Base-by-base conservation (phyloP, 2,888 invertebrate genomes). In the Hipparchia semele region DNA sequence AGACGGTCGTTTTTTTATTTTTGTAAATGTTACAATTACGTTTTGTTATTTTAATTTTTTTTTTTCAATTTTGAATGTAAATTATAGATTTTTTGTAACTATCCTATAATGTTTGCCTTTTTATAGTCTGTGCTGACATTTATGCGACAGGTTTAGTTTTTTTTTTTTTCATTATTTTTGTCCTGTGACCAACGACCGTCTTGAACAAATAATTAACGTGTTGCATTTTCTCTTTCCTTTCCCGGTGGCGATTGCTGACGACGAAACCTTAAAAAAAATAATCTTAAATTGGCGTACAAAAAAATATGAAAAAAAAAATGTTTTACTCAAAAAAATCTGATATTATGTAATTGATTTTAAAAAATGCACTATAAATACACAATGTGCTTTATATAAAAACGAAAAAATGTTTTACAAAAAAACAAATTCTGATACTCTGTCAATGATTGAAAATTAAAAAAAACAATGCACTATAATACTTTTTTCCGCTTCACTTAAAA, bases 191-290 rank as follows among this genome's bases (percentile, higher is more conserved):
- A 62, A 87, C 88, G 91, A 90, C 91, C 91, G 90, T 88, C 86
- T 79, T 77, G 12, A 6, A 62, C 58, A 33, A 2, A 12, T 78
- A 23, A 81, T 81, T 94, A 91, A 94, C 80, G 93, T 94, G 94
- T 94, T 94, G 94, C 94, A 94, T 94, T 93, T 94, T 94, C 92
- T 94, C 88, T 90, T 84, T 91, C 86, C 87, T 85, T 91, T 92
- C 92, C 89, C 92, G 92, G 92, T 92, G 84, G 70, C 71, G 80
- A 80, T 80, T 79, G 79, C 75, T 67, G 75, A 68, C 77, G 68
- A 58, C 68, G 66, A 45, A 67, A 64, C 12, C 6, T 51, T 62
- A 62, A 62, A 62, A 62, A 64, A 61, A 54, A n/a, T n/a, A 9
- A 53, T 4, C 39, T 6, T 33, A 33, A 1, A 8, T 53, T 2